Evolutionary conservation across 2,113 vertebrate species (phyloP).

Genomic region (Hippocampus zosterae): DNA sequence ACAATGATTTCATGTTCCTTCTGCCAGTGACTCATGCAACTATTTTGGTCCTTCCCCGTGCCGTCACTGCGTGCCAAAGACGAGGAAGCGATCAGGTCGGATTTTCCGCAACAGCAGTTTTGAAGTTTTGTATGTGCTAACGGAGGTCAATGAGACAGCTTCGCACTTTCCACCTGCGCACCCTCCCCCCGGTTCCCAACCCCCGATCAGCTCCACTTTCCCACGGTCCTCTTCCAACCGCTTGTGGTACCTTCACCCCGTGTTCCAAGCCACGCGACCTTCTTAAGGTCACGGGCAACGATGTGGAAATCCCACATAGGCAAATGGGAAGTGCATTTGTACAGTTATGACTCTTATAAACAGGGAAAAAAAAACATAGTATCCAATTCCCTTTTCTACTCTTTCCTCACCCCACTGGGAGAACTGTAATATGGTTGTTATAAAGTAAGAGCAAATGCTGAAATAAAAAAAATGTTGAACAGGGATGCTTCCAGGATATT

Average conservation of each 20-base stretch:
- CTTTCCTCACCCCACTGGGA: neutral
- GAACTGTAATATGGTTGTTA: neutral
- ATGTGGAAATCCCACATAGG: conserved; percentile 58
- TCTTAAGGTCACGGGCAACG: conserved; percentile 54
- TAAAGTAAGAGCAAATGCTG: neutral
- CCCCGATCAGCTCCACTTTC: conserved; percentile 1
- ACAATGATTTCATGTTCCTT: conserved; percentile 21
- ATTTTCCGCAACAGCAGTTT: conserved; percentile 42
- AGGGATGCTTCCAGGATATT: no score
- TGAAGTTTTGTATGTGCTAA: conserved; percentile 35
- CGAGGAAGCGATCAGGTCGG: conserved; percentile 37
- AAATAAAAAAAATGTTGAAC: no score
- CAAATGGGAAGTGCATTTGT: conserved; percentile 26
- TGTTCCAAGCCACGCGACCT: conserved; percentile 50
- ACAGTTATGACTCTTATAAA: neutral
- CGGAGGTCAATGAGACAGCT: conserved; percentile 47
- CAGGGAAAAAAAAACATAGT: neutral
- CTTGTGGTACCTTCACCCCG: conserved; percentile 15
- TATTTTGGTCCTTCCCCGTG: conserved; percentile 37
- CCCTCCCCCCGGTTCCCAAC: neutral
- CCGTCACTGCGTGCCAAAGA: conserved; percentile 29
- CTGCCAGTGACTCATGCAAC: conserved; percentile 31
- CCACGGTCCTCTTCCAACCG: conserved; percentile 23
- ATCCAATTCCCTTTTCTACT: neutral
- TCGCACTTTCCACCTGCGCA: conserved; percentile 16